These are phyloP conservation scores for Drosophila watanabei DNA, from an alignment of 1,140 invertebrate species.

Conservation along the genomic window DNA sequence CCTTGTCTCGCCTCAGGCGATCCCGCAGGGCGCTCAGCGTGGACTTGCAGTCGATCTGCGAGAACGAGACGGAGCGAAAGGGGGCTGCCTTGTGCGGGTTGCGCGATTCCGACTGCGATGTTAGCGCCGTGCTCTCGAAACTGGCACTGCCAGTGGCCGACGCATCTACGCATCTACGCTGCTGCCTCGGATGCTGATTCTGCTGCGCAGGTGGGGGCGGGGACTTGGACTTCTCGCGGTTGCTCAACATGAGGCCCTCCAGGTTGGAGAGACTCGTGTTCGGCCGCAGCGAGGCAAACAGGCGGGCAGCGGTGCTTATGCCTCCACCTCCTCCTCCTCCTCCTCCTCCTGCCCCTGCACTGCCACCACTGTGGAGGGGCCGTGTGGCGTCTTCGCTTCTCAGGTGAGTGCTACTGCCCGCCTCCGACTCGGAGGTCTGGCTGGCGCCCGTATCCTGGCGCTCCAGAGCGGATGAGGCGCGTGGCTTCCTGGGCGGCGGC, in stretches of 20 bases:
- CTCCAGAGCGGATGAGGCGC: conserved; percentile 46
- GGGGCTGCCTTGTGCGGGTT: conserved; percentile 88
- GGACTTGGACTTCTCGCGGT: conserved; percentile 83
- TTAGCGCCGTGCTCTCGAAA: conserved; percentile 69
- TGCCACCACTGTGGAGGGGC: conserved; percentile 4
- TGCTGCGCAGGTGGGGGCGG: conserved; percentile 60
- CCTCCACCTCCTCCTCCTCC: conserved; percentile 12
- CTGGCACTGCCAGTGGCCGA: conserved; percentile 80
- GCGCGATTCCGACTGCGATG: conserved; percentile 87
- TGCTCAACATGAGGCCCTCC: conserved; percentile 79
- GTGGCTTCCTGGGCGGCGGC: conserved; percentile 75
- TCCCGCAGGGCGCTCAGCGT: conserved; percentile 77
- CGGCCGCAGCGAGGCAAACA: conserved; percentile 72
- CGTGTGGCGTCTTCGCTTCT: conserved; percentile 35
- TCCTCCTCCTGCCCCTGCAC: not conserved
- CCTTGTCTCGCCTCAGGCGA: conserved; percentile 77
- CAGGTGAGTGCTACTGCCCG: conserved; percentile 21
- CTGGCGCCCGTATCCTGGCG: conserved; percentile 60
- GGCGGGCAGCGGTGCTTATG: conserved; percentile 52
- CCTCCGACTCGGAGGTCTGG: conserved; percentile 45
- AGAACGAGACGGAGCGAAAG: conserved; percentile 93
- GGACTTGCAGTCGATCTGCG: conserved; percentile 90
- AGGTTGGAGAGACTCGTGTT: conserved; percentile 85
- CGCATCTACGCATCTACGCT: conserved; percentile 78
- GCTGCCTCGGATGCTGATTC: conserved; percentile 74